Base-by-base conservation (phyloP, 1,140 invertebrate species). In the Pachyrhynchus sulphureomaculatus region DNA sequence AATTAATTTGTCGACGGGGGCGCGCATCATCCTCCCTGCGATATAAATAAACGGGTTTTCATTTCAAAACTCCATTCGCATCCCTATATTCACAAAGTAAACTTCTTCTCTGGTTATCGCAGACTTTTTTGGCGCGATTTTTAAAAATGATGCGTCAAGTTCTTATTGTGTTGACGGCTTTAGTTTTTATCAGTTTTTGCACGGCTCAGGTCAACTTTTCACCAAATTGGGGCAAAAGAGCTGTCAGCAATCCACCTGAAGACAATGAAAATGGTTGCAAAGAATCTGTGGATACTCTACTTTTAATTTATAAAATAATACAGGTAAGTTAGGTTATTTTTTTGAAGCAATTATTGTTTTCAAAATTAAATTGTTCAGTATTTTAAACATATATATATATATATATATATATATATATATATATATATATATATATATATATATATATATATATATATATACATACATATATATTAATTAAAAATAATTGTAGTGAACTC, bases 281-380 rank as follows among this genome's bases (percentile, higher is more conserved):
- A 34, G 64, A 67, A 51, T 72, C 68, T 33, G 58, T 73, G 41
- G 71, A 73, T 53, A 69, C 69, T 10, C 58, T 73, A 10, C 66
- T 73, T 62, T 49, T 69, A 12, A 68, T 73, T 53, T 73, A 73
- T 51, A 73, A 70, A 65, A 67, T 72, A 34, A 73, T 73, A 20
- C 65, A 73, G 64, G 71, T 72, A 48, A n/a, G n/a, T n/a, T n/a
- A n/a, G n/a, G n/a, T n/a, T n/a, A n/a, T n/a, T n/a, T n/a, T n/a
- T n/a, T n/a, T n/a, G n/a, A n/a, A n/a, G n/a, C n/a, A n/a, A n/a
- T n/a, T n/a, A n/a, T n/a, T n/a, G n/a, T n/a, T n/a, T n/a, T n/a
- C n/a, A n/a, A n/a, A n/a, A n/a, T n/a, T n/a, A n/a, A n/a, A n/a
- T n/a, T n/a, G n/a, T n/a, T n/a, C n/a, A n/a, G n/a, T n/a, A n/a